Evolutionary conservation across 2,113 vertebrate genomes (phyloP).

Genomic region (Xiphorhynchus elegans): DNA sequence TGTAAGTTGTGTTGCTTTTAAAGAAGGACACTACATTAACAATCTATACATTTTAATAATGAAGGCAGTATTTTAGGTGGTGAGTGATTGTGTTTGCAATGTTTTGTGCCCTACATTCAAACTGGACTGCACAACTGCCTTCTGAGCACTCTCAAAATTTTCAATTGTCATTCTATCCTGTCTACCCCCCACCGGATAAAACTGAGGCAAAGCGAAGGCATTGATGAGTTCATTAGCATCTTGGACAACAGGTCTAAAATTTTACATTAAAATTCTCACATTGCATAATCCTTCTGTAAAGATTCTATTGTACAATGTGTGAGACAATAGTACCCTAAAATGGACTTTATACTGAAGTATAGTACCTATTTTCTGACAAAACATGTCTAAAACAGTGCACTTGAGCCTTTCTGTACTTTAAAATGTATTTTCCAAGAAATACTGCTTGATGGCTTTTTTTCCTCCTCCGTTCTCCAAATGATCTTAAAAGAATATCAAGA

Average conservation of each 20-base stretch:
- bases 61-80: not conserved
- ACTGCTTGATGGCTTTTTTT: not conserved
- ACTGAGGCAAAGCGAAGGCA: not conserved
- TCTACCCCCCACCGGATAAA: not conserved
- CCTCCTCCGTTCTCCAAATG: not conserved
- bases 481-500: not conserved
- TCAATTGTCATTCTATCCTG: not conserved
- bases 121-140: not conserved
- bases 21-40: not conserved
- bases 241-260: not conserved
- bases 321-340: not conserved
- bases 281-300: not conserved
- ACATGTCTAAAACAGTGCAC: not conserved
- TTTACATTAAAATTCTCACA: not conserved
- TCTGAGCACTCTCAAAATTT: not conserved
- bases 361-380: not conserved
- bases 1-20: not conserved
- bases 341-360: not conserved
- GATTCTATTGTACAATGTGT: not conserved
- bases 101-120: not conserved
- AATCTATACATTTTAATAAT: not conserved
- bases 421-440: not conserved
- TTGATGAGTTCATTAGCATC: not conserved
- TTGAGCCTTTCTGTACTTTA: not conserved
- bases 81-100: not conserved